phyloP scores from a whole-genome alignment of 2,113 vertebrate genomes.

The Petromus typicus region DNA sequence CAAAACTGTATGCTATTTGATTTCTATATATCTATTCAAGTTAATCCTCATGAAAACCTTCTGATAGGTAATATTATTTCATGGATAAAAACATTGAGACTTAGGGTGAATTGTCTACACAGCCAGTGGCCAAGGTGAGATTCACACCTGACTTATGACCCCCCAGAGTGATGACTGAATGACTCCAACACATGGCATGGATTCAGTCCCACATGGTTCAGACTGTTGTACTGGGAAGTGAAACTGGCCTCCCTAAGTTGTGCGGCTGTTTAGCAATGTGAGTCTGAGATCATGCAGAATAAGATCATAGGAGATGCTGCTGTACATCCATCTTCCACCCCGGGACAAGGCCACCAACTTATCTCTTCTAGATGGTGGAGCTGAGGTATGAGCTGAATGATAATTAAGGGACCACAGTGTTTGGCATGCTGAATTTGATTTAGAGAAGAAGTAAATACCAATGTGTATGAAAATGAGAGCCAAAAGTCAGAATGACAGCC shows the following conservation, averaged over 20 bases:
- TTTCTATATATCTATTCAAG: not conserved
- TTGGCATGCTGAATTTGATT: not conserved
- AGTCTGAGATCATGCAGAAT: not conserved
- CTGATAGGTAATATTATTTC: not conserved
- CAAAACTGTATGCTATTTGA: not conserved
- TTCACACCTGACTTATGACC: not conserved
- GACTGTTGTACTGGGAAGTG: not conserved
- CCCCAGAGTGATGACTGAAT: not conserved
- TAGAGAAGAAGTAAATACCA: not conserved
- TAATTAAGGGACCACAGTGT: not conserved
- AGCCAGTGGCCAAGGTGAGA: not conserved
- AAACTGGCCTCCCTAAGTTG: not conserved
- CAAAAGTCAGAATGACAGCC: not conserved
- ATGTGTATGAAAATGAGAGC: not conserved
- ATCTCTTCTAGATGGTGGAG: not conserved
- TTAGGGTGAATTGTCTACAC: not conserved
- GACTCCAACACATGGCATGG: not conserved
- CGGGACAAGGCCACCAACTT: not conserved
- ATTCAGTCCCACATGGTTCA: not conserved
- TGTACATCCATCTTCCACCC: not conserved
- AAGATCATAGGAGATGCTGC: not conserved
- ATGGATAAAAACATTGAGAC: constrained; percentile 31
- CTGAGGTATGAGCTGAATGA: constrained; percentile 20
- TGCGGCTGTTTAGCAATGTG: not conserved
- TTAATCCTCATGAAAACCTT: constrained; percentile 5